These are phyloP conservation scores for Syngnathus scovelli DNA, from an alignment of 2,113 vertebrate species.

Conservation along the genomic window DNA sequence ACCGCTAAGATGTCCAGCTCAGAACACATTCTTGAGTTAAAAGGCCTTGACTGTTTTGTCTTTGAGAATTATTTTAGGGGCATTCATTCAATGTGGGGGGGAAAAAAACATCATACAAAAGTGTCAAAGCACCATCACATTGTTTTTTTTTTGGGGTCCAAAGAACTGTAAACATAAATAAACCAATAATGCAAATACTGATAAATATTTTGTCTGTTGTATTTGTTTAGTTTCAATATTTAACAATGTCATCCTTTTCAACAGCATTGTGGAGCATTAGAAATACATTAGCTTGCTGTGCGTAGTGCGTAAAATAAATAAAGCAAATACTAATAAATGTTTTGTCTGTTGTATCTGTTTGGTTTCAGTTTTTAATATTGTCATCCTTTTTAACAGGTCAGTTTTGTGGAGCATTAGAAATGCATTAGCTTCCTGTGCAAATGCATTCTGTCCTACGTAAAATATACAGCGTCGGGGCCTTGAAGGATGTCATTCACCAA, in stretches of 20 bases:
- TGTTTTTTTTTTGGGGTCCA: not conserved
- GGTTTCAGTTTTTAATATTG: not conserved
- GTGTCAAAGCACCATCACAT: not conserved
- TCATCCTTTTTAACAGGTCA: not conserved
- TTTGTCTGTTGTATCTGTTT: not conserved
- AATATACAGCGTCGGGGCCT: not conserved
- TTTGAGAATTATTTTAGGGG: not conserved
- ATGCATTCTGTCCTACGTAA: not conserved
- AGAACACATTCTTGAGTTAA: not conserved
- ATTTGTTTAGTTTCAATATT: not conserved
- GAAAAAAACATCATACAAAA: not conserved
- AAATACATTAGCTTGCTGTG: no score
- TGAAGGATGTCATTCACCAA: no score
- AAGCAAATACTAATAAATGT: no score
- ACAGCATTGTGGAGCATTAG: not conserved
- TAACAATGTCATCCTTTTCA: not conserved
- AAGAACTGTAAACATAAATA: not conserved
- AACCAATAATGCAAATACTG: no score
- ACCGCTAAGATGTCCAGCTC: no score
- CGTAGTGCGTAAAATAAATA: not conserved
- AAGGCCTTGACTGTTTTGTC: not conserved
- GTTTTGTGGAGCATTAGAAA: not conserved
- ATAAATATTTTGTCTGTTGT: not conserved
- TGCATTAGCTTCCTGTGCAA: not conserved
- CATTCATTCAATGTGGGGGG: not conserved